Evolutionary conservation across 2,888 invertebrate genomes (phyloP), one percentile per base, ranked within the genome.

Genomic region (Tromatobia lineatoria): DNA sequence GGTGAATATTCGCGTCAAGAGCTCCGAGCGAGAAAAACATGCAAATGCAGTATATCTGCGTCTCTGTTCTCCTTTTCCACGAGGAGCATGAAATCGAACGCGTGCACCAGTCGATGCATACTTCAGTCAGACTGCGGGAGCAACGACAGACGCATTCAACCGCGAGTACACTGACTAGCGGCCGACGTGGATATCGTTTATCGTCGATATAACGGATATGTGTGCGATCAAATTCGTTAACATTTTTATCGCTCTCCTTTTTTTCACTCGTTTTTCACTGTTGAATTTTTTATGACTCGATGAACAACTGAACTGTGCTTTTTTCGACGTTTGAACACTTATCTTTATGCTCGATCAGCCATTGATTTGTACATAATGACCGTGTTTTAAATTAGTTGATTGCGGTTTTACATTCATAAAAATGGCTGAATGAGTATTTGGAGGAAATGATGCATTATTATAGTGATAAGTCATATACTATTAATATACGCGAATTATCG

Each of bases 71-170:
- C 38, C 54, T 23, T 23, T 70, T 52, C 34, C 20, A 34, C 20
- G 52, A 34, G 52, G 0, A 20, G 54, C 38, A 54, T 54, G 38
- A 70, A 70, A 70, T 70, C 70, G 70, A 52, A 54, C 34, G 13
- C 70, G 34, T 18, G 4, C n/a, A 3, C 34, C 34, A 52, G 70
- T 71, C 38, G 54, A 54, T 54, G 42, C 15, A 18, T 52, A 25
- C 57, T 25, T 57, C 25, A 57, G 57, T 57, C 29, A n/a, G 34
- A 13, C 10, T 23, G 23, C 42, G 42, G 42, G 23, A 52, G 38
- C 38, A 57, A 57, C 71, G 71, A 71, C 57, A 54, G 23, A 42
- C n/a, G 25, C 57, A 71, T 38, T 20, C 38, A 54, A 70, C 52
- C 70, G 42, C n/a, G 13, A 20, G 15, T 7, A 13, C 38, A 34